phyloP scores from a whole-genome alignment of 2,888 invertebrate genomes.

The Amphiduros pacificus region DNA sequence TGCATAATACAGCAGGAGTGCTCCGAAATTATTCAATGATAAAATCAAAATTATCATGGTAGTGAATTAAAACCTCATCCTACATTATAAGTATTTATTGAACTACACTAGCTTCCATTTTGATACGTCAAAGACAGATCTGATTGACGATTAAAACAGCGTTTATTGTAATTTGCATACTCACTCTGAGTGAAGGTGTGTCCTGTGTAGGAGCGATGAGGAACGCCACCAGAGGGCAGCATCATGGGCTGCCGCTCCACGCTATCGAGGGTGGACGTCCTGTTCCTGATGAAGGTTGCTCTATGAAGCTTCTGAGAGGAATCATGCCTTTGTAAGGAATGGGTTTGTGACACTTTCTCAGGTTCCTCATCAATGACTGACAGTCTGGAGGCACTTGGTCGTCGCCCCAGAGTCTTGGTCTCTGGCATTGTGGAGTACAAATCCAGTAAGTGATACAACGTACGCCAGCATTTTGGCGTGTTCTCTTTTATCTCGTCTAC shows the following conservation, averaged over 20 bases:
- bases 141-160: too few relatives aligned
- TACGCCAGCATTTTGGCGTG: conserved; percentile 89
- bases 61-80: too few relatives aligned
- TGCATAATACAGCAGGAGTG: too few relatives aligned
- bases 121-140: too few relatives aligned
- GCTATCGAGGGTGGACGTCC: background rate
- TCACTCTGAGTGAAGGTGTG: conserved; percentile 52
- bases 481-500: conserved; percentile 57
- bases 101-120: too few relatives aligned
- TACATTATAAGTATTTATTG: too few relatives aligned
- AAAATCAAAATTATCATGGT: too few relatives aligned
- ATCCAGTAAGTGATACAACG: conserved; percentile 87
- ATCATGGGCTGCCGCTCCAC: conserved; percentile 16
- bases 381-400: conserved; percentile 65
- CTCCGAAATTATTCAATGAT: too few relatives aligned
- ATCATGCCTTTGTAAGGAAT: too few relatives aligned
- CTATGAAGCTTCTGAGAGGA: too few relatives aligned
- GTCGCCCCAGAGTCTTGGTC: conserved; percentile 80
- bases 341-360: conserved; percentile 24
- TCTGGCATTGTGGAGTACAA: conserved; percentile 93
- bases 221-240: background rate
- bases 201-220: conserved; percentile 19
- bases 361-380: conserved; percentile 60
- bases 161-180: too few relatives aligned
- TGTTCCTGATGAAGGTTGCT: too few relatives aligned